These are phyloP conservation scores for Drosophila pseudotakahashii DNA, from an alignment of 2,888 invertebrate genomes.

Conservation along the genomic window DNA sequence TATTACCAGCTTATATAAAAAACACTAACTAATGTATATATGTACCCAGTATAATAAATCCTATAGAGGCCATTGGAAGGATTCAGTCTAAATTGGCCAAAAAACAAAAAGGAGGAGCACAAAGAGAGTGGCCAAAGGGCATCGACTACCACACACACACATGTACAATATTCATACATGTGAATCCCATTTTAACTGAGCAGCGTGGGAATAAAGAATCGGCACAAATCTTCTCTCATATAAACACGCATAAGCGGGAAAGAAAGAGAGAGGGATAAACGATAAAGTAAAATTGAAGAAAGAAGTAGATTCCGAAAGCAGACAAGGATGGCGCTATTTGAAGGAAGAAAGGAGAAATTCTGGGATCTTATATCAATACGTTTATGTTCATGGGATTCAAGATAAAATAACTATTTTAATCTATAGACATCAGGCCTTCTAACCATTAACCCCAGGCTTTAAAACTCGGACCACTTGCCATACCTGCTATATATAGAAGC, in stretches of 20 bases:
- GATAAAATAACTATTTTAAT: too few relatives aligned
- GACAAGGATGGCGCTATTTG: constrained; percentile 23
- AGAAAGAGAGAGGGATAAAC: constrained; percentile 8
- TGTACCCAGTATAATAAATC: neutral
- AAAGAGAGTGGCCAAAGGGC: constrained; percentile 13
- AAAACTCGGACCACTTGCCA: neutral
- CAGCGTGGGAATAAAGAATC: constrained; percentile 38
- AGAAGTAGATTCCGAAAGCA: constrained; percentile 8
- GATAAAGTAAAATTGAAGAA: constrained; percentile 13
- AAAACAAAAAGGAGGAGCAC: neutral
- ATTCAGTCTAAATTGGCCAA: constrained; percentile 6
- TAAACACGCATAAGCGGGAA: constrained; percentile 8
- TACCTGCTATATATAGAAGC: neutral
- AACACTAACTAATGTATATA: too few relatives aligned
- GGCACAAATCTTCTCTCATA: constrained; percentile 6
- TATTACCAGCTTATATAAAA: too few relatives aligned
- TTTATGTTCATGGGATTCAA: too few relatives aligned
- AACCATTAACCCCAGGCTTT: neutral
- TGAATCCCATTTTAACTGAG: constrained; percentile 5
- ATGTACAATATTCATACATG: neutral
- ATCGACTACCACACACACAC: constrained; percentile 5
- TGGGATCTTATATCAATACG: neutral
- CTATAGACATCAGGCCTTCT: neutral
- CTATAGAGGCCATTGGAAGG: neutral
- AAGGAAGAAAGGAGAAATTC: constrained; percentile 26